Percentiles rank a stretch among this genome's conserved stretches.
Conservation (phyloP, 2,888 invertebrate genomes). For the Drosophila ezoana region DNA sequence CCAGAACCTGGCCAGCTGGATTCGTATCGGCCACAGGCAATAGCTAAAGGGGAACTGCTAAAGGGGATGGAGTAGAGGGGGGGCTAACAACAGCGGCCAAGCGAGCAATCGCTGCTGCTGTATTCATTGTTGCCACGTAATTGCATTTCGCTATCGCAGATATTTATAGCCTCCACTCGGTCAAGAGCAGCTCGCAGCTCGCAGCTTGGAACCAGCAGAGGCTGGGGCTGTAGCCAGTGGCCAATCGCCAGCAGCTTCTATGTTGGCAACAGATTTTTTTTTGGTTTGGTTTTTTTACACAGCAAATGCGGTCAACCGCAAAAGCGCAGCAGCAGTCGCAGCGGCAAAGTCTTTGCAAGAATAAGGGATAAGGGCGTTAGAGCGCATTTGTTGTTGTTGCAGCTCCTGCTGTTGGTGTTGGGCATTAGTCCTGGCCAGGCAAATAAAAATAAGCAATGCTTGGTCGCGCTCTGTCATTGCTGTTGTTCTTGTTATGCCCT, state of each 20-base stretch:
- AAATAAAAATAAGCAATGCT: conserved; percentile 79
- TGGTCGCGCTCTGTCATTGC: conserved; percentile 50
- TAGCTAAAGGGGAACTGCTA: background rate
- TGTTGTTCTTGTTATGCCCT: conserved; percentile 5
- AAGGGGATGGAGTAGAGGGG: background rate
- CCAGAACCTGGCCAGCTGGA: conserved; percentile 19
- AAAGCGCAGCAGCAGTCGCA: conserved; percentile 70
- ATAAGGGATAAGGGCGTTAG: conserved; percentile 78
- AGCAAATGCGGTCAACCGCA: conserved; percentile 83
- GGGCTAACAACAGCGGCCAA: conserved; percentile 49
- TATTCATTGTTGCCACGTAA: conserved; percentile 84
- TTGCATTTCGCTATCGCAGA: conserved; percentile 84
- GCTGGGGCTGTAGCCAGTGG: conserved; percentile 21
- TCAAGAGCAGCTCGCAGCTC: conserved; percentile 76
- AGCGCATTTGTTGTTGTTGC: conserved; percentile 50
- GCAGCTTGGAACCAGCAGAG: conserved; percentile 19
- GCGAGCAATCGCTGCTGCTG: conserved; percentile 76
- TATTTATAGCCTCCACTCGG: conserved; percentile 83
- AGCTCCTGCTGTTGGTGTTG: conserved; percentile 36
- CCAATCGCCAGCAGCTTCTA: conserved; percentile 40
- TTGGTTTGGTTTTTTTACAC: conserved; percentile 39
- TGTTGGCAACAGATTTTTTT: conserved; percentile 76
- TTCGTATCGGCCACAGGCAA: conserved; percentile 12
- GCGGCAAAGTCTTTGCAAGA: conserved; percentile 73
- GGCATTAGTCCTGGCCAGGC: conserved; percentile 74